Evolutionary conservation across 2,113 vertebrate species (phyloP), one percentile per base, ranked within the genome.

Genomic region (Silurus asotus): DNA sequence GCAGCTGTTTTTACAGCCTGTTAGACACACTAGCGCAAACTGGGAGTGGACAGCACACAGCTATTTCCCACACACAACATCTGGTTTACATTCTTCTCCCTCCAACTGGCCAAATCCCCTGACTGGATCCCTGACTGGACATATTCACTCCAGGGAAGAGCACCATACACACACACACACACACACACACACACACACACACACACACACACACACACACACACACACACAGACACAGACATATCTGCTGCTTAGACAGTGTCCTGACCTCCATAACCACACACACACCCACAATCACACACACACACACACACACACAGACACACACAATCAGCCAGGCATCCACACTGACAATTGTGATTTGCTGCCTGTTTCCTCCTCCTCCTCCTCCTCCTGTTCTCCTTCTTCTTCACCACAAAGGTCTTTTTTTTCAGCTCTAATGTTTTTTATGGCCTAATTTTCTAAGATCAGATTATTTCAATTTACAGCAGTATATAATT

Each of bases 1-100:
- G 89, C 90, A 90, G 90, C 88, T 92, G 90, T 85, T 92, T 90
- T 91, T 90, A 89, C 90, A 84, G 88, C 87, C 89, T 88, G 90
- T 90, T 91, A 89, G 90, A 90, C 89, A 89, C 88, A 84, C 91
- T 84, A 89, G 86, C 72, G 82, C 84, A 88, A 84, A 87, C 70
- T 86, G 59, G 70, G 80, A 89, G 78, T 89, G 88, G 90, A 89
- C 87, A 90, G 88, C 84, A 25, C 81, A 53, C 78, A 81, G 86
- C 70, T 69, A 84, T 87, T 90, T 89, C 88, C 82, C 86, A 90
- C 69, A 88, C 56, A 76, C 81, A 90, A 90, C 90, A 91, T 90
- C 90, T 91, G 90, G 80, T 90, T 91, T 86, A 75, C 84, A 90
- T 91, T 90, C 86, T 85, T 67, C 70, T 65, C 56, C 76, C 83